A percentile compares a stretch with the other conserved stretches of the same genome.
phyloP scores from a whole-genome alignment of 2,113 vertebrate genomes.

The Uria aalge region DNA sequence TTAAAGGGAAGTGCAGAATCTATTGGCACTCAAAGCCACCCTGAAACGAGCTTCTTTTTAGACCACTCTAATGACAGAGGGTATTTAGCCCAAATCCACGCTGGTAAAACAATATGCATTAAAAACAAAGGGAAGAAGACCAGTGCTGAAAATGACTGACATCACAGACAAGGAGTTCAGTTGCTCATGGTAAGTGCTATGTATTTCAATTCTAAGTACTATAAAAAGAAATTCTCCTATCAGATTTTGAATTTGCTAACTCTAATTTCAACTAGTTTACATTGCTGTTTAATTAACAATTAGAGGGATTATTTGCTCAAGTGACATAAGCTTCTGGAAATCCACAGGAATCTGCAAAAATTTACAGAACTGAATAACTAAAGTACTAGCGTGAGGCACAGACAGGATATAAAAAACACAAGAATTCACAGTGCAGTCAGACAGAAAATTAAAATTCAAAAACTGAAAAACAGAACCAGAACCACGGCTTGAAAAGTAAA shows the following conservation, averaged over 20 bases:
- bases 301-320: neutral
- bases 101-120: neutral
- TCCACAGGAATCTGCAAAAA: neutral
- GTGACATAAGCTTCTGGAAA: neutral
- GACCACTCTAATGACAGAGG: neutral
- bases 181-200: neutral
- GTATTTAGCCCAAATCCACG: neutral
- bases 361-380: neutral
- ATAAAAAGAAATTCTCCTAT: neutral
- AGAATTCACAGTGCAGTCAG: neutral
- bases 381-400: neutral
- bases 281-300: neutral
- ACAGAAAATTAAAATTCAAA: neutral
- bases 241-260: neutral
- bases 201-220: neutral
- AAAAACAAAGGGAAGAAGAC: neutral
- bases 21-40: neutral
- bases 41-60: neutral
- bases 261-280: neutral
- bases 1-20: neutral
- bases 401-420: neutral
- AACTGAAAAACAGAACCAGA: neutral
- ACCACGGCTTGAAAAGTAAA: neutral
- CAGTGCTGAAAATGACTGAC: neutral
- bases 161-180: neutral